These are phyloP conservation scores for Chrysodeixis includens DNA, from an alignment of 2,888 invertebrate species.

Conservation along the genomic window DNA sequence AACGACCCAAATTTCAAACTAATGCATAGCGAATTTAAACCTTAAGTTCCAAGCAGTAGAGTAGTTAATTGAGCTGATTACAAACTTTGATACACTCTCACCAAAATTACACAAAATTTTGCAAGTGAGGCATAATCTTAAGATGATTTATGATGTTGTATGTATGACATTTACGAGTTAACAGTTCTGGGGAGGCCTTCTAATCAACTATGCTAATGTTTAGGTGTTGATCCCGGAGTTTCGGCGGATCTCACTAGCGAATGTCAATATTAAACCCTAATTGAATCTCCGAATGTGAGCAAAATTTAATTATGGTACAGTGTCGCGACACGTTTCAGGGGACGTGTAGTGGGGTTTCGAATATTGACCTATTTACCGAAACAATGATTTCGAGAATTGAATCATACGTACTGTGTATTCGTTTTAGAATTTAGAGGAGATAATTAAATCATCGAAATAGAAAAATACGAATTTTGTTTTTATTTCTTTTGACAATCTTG, in stretches of 20 bases:
- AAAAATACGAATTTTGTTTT: not conserved
- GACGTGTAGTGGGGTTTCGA: conserved; percentile 31
- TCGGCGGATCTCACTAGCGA: conserved; percentile 75
- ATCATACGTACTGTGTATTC: not conserved
- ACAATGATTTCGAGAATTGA: not conserved
- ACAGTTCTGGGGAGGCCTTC: conserved; percentile 85
- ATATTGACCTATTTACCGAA: conserved; percentile 27
- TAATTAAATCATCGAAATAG: not conserved
- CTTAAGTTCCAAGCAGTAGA: conserved; percentile 49
- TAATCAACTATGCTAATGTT: conserved; percentile 89
- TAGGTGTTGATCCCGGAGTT: conserved; percentile 79
- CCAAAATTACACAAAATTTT: conserved; percentile 73
- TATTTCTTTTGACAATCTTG: no score
- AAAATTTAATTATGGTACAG: conserved; percentile 80
- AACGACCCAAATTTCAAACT: conserved; percentile 56
- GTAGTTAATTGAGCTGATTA: conserved; percentile 52
- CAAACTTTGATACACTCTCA: conserved; percentile 63
- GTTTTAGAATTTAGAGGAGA: not conserved
- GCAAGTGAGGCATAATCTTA: conserved; percentile 85
- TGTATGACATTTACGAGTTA: conserved; percentile 87
- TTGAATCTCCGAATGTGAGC: conserved; percentile 81
- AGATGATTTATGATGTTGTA: conserved; percentile 88
- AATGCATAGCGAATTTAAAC: conserved; percentile 51
- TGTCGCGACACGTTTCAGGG: conserved; percentile 62
- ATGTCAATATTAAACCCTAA: conserved; percentile 85